phyloP scores from a whole-genome alignment of 2,888 invertebrate genomes.

The Tetramorium bicarinatum region DNA sequence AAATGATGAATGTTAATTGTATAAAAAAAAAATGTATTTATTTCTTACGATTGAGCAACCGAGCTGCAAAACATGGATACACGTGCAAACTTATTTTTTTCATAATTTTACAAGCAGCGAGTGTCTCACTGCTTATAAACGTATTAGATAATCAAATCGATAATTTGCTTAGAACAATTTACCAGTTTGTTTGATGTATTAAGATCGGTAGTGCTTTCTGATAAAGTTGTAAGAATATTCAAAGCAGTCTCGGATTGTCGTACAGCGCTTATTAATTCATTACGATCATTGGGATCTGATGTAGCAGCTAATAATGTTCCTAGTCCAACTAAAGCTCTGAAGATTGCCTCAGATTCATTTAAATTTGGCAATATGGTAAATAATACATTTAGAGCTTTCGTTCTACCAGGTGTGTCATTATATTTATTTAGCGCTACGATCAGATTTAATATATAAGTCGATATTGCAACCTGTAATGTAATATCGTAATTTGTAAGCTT shows the following conservation, averaged over 20 bases:
- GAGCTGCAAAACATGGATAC: constrained; percentile 64
- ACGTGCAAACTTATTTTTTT: constrained; percentile 60
- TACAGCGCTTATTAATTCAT: constrained; percentile 77
- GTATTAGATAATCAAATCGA: constrained; percentile 81
- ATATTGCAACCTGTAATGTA: constrained; percentile 90
- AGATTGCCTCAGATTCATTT: constrained; percentile 92
- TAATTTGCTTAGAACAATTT: constrained; percentile 82
- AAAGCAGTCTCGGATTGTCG: constrained; percentile 78
- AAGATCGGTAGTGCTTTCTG: constrained; percentile 72
- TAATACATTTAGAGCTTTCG: constrained; percentile 87
- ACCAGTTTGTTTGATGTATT: constrained; percentile 78
- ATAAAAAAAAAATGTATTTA: constrained; percentile 65
- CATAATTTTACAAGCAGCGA: constrained; percentile 11
- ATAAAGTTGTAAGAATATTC: constrained; percentile 76
- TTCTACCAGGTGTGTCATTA: constrained; percentile 87
- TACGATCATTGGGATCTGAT: constrained; percentile 81
- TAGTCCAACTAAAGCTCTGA: constrained; percentile 92
- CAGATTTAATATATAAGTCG: constrained; percentile 92
- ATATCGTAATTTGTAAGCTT: constrained; percentile 7
- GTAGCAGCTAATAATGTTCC: constrained; percentile 90
- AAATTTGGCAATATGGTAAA: constrained; percentile 88
- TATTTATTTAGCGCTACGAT: constrained; percentile 89
- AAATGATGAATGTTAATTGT: constrained; percentile 29
- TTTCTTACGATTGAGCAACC: constrained; percentile 59
- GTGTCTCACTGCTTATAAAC: not conserved